Percentiles rank a stretch among this genome's conserved stretches.
These are phyloP conservation scores for Drosophila rellima DNA, from an alignment of 2,888 invertebrate species.

Conservation along the genomic window DNA sequence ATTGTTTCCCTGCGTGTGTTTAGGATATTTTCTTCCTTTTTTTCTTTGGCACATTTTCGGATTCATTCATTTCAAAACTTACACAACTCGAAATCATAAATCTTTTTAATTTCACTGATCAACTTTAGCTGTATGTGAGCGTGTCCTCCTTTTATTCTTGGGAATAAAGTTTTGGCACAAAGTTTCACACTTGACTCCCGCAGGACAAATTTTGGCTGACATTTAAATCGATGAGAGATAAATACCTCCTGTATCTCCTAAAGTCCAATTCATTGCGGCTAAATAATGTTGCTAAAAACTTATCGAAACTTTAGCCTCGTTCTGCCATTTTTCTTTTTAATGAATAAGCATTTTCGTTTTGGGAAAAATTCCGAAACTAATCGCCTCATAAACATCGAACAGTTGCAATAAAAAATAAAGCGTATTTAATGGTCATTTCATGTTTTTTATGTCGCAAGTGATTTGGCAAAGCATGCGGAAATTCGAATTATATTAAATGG, in stretches of 20 bases:
- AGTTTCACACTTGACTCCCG: slow-evolving; percentile 77
- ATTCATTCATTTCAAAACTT: slow-evolving; percentile 60
- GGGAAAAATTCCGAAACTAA: slow-evolving; percentile 33
- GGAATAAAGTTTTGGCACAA: slow-evolving; percentile 53
- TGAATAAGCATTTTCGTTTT: slow-evolving; percentile 62
- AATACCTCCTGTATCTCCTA: slow-evolving; percentile 58
- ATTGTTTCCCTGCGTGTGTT: slow-evolving; percentile 51
- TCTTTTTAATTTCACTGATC: slow-evolving; percentile 82
- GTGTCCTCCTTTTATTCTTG: slow-evolving; percentile 4
- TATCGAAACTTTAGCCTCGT: slow-evolving; percentile 43
- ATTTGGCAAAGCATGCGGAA: slow-evolving; percentile 33
- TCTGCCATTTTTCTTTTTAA: slow-evolving; percentile 36
- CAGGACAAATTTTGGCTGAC: slow-evolving; percentile 69
- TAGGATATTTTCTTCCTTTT: slow-evolving; percentile 21
- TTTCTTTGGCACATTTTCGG: slow-evolving; percentile 29
- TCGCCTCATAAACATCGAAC: slow-evolving; percentile 50
- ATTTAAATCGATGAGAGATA: slow-evolving; percentile 79
- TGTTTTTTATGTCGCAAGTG: slow-evolving; percentile 33
- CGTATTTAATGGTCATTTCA: slow-evolving; percentile 68
- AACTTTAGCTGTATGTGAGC: slow-evolving; percentile 55
- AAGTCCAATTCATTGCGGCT: slow-evolving; percentile 67
- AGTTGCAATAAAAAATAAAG: slow-evolving; percentile 34
- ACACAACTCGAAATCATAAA: slow-evolving; percentile 72
- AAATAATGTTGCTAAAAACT: slow-evolving; percentile 69
- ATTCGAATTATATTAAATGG: slow-evolving; percentile 36